Base-by-base conservation (phyloP, 35 echinoderm and acorn worm genomes). In the Strongylocentrotus purpuratus region DNA sequence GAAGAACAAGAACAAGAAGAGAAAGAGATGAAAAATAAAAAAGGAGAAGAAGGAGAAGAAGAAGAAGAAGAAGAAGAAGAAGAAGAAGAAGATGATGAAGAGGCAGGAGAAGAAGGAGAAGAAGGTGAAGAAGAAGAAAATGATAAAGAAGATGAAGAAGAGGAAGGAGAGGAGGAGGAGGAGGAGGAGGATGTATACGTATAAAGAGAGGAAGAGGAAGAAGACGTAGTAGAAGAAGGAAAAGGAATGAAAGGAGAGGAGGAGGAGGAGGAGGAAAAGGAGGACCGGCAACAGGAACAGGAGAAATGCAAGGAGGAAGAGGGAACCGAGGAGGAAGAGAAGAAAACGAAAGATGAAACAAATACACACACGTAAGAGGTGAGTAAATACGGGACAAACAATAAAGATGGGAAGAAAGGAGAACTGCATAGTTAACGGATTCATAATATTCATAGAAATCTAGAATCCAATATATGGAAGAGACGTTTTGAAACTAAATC, bases 51-150 rank as follows among this genome's bases (percentile, higher is more conserved):
- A 22, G 46, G 35, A 48, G 25, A 91, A 9, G 46, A 91, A 41
- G 5, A 91, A 35, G 12, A 88, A 88, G 18, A 88, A 88, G 86
- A 88, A 88, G 86, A 25, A 88, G 86, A 25, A 88, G 86, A 88
- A 88, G 86, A 88, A 88, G 86, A 88, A 28, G 0, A 88, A 25
- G 86, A 88, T 17, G 86, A 88, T 0, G 18, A 88, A 0, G 86
- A 88, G 2, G 86, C 2, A 88, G 86, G 22, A 88, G 86, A 88
- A 88, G 18, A 88, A 25, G 86, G 14, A 87, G 86, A 87, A 87
- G 86, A 9, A 87, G 86, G 20, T 13, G 86, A 87, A 9, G 86
- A 87, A 87, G 86, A 87, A 9, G 86, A 87, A 87, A 18, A 87
- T 13, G 86, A 87, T 13, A 7, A 88, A 88, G 86, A 88, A 88